Evolutionary conservation across 2,113 vertebrate genomes (phyloP).

Genomic region (Coptodon bakossiorum): DNA sequence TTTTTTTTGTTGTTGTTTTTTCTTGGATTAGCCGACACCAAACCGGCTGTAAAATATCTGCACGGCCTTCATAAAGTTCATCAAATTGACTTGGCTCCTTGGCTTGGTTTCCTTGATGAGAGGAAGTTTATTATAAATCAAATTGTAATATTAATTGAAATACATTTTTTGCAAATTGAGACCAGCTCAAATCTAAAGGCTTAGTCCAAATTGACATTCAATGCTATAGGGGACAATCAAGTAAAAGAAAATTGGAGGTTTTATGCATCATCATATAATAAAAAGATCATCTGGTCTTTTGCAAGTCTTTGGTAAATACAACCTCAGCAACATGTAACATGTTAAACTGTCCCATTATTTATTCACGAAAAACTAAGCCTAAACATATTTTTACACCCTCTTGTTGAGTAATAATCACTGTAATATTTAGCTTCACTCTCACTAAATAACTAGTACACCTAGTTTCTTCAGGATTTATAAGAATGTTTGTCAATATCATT

Average conservation of each 20-base stretch:
- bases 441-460: neutral
- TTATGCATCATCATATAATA: neutral
- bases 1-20: neutral
- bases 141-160: neutral
- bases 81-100: neutral
- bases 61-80: neutral
- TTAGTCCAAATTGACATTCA: neutral
- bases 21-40: neutral
- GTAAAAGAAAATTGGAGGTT: neutral
- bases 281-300: neutral
- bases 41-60: neutral
- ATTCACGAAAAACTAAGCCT: neutral
- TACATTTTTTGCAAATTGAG: neutral
- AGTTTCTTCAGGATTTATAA: neutral
- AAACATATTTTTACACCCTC: neutral
- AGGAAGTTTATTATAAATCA: neutral
- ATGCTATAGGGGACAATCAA: accelerated
- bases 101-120: neutral
- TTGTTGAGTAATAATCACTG: neutral
- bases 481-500: accelerated
- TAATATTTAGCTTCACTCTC: neutral
- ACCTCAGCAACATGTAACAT: neutral
- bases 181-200: neutral
- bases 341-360: neutral
- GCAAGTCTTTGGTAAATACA: neutral